These are phyloP conservation scores for Periphyllus acericola DNA, from an alignment of 2,888 invertebrate genomes.

Conservation along the genomic window DNA sequence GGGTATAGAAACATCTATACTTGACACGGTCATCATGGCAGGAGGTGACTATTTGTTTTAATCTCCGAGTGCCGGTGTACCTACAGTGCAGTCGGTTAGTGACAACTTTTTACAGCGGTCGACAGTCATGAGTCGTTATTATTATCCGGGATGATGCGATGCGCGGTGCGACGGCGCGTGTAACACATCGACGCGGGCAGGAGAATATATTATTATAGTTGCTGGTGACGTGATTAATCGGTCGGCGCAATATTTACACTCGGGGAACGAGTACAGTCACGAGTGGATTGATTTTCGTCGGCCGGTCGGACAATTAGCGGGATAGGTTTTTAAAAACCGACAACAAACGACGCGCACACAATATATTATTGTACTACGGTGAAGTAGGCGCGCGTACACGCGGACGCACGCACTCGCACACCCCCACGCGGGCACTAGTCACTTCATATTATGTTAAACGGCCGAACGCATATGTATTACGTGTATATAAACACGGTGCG, in stretches of 20 bases:
- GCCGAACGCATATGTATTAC: no score
- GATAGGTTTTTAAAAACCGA: conserved; percentile 63
- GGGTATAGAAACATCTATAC: no score
- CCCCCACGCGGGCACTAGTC: neutral
- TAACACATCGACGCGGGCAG: no score
- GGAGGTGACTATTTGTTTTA: no score
- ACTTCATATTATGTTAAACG: neutral
- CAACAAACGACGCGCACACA: conserved; percentile 8
- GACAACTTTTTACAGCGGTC: no score
- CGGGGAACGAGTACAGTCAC: neutral
- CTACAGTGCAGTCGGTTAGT: no score
- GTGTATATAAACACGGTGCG: no score
- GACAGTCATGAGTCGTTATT: no score
- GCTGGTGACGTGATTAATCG: conserved; percentile 27
- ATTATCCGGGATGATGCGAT: no score
- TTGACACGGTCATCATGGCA: no score
- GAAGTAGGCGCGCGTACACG: neutral
- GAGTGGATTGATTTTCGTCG: conserved; percentile 9
- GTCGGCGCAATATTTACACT: conserved; percentile 15
- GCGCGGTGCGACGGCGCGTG: no score
- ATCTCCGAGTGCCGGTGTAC: no score
- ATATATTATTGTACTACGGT: neutral
- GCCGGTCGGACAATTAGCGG: conserved; percentile 63
- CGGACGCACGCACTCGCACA: neutral
- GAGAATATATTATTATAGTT: neutral